Base-by-base conservation (phyloP, 1,140 invertebrate species). In the Trichomalopsis sarcophagae region DNA sequence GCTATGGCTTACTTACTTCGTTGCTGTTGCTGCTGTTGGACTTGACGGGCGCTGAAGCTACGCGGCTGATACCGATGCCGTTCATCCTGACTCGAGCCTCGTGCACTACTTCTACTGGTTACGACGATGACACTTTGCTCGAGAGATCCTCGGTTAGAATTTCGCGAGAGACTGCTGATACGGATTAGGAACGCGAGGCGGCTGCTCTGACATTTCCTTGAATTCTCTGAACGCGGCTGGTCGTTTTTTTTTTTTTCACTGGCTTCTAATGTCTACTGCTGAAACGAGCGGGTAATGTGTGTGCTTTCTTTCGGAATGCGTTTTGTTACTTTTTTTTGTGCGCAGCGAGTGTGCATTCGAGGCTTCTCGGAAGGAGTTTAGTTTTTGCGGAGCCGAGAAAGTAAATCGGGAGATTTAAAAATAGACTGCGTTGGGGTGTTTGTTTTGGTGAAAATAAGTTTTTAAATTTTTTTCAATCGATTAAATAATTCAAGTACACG, bases 61-160 rank as follows among this genome's bases (percentile, higher is more conserved):
- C 47, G 11, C 27, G 14, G 13, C 82, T n/a, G 33, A 36, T 36
- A 11, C 82, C 36, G 66, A 33, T 78, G 7, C 82, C 82, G 40
- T 84, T 84, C 82, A 78, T 69, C 75, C 62, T 84, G 14, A n/a
- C 71, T 74, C 71, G 44, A 71, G 14, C 30, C 11, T 7, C 74
- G 30, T 36, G 69, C n/a, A 81, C 80, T 50, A 33, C 0, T 14
- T 30, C 33, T 7, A 4, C 23, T 9, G 14, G 5, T 36, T 13
- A 11, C 40, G 23, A 27, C 27, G 27, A 27, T 1, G 30, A 14
- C 33, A 7, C 73, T n/a, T 81, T 50, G 36, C 33, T 36, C 33
- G 11, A 71, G 33, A 36, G 33, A 36, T 36, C 33, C 81, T 62
- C 55, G 55, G 55, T 62, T 62, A 62, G 55, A n/a, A 62, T 62